Percentiles rank a stretch among this genome's conserved stretches.
Evolutionary conservation across 1,140 invertebrate genomes (phyloP).

Genomic region (Akabosia matsudoensis): DNA sequence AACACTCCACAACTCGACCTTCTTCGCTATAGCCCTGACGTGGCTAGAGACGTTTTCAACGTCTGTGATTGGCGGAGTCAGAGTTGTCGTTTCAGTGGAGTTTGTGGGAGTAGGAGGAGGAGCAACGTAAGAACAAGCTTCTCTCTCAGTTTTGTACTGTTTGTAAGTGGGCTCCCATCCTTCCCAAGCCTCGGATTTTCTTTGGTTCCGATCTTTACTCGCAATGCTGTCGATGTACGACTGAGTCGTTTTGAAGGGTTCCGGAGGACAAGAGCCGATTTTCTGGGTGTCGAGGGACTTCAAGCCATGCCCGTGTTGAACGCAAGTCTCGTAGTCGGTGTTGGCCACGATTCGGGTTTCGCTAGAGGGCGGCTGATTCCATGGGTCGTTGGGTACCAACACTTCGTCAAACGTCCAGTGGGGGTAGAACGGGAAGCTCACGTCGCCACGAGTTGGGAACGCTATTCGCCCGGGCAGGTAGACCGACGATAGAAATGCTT

Average conservation of each 20-base stretch:
- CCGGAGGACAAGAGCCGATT: neutral
- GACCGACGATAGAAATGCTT: too few relatives aligned
- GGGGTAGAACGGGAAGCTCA: too few relatives aligned
- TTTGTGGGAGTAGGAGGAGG: neutral
- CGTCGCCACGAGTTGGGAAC: too few relatives aligned
- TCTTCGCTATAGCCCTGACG: neutral
- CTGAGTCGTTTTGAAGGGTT: neutral
- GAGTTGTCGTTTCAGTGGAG: neutral
- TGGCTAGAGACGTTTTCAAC: neutral
- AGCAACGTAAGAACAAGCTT: neutral
- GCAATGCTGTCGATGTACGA: too few relatives aligned
- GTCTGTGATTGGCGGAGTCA: neutral
- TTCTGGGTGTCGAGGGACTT: neutral
- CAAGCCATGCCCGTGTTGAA: neutral
- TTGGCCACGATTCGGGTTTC: too few relatives aligned
- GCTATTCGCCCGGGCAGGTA: too few relatives aligned
- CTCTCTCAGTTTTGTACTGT: neutral
- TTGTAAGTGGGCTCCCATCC: neutral
- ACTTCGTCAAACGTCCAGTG: too few relatives aligned
- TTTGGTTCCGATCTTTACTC: neutral
- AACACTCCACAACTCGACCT: neutral
- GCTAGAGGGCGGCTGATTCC: too few relatives aligned
- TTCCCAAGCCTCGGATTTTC: neutral
- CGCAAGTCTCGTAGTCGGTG: too few relatives aligned
- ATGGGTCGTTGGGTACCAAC: too few relatives aligned